Evolutionary conservation across 2,113 vertebrate genomes (phyloP).

Genomic region (Enhydra lutris): DNA sequence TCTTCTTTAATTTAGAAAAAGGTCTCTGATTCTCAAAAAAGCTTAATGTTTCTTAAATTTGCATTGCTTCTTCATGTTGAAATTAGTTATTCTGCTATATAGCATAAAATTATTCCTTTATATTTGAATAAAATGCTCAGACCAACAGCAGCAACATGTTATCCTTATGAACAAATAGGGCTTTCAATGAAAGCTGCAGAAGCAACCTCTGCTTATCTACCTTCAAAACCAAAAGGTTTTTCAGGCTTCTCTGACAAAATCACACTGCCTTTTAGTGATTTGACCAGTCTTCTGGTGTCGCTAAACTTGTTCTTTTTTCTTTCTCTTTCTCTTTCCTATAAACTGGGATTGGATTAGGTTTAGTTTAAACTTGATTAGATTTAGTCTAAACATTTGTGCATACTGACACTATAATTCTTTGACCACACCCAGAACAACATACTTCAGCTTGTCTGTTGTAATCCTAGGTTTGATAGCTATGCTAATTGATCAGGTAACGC

Average conservation of each 20-base stretch:
- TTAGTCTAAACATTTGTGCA: neutral
- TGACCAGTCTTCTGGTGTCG: neutral
- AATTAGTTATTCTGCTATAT: neutral
- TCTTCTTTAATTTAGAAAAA: conserved; percentile 49
- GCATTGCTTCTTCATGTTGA: neutral
- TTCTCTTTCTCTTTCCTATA: neutral
- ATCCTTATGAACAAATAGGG: neutral
- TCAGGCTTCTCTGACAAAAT: neutral
- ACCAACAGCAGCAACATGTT: neutral
- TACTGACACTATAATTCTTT: neutral
- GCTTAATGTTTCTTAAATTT: neutral
- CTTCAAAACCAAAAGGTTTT: neutral
- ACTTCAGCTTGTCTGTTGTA: neutral
- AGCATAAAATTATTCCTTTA: neutral
- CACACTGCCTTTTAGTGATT: neutral
- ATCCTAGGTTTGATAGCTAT: neutral
- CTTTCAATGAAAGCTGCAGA: neutral
- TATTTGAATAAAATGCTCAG: neutral
- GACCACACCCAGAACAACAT: neutral
- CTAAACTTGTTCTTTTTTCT: neutral
- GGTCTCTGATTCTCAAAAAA: neutral
- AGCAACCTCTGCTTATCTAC: neutral
- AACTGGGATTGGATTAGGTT: neutral
- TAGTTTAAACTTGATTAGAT: neutral
- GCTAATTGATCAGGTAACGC: neutral